Conservation (phyloP, 2,888 invertebrate species). For the Ceratothoa steindachneri region DNA sequence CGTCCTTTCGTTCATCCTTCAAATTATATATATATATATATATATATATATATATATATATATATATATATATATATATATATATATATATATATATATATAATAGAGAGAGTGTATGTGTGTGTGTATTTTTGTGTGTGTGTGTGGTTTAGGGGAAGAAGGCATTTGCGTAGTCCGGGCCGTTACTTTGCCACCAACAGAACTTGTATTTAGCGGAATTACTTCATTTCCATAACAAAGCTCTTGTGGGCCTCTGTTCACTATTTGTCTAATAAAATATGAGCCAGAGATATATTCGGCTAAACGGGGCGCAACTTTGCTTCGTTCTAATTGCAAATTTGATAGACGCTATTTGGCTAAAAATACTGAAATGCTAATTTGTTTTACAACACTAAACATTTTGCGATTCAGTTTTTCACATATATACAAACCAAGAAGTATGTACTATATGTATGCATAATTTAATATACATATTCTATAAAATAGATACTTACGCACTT, state of each 20-base stretch:
- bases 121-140: background rate
- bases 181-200: background rate
- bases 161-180: background rate
- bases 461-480: background rate
- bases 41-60: slow-evolving; percentile 10
- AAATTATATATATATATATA: slow-evolving; percentile 5
- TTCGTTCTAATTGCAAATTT: background rate
- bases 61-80: slow-evolving; percentile 14
- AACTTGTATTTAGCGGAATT: background rate
- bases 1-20: background rate
- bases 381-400: too few relatives aligned
- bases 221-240: slow-evolving; percentile 8
- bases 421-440: slow-evolving; percentile 2
- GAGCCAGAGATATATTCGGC: background rate
- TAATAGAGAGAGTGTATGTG: background rate
- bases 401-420: too few relatives aligned
- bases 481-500: too few relatives aligned
- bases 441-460: background rate
- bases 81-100: slow-evolving; percentile 24
- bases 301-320: background rate
- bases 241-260: background rate
- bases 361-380: too few relatives aligned
- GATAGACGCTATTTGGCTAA: background rate
- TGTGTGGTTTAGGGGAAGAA: background rate
- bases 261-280: slow-evolving; percentile 6